Percentiles rank a stretch among this genome's conserved stretches.
These are phyloP conservation scores for Corbicula japonica DNA, from an alignment of 2,888 invertebrate species.

Conservation along the genomic window DNA sequence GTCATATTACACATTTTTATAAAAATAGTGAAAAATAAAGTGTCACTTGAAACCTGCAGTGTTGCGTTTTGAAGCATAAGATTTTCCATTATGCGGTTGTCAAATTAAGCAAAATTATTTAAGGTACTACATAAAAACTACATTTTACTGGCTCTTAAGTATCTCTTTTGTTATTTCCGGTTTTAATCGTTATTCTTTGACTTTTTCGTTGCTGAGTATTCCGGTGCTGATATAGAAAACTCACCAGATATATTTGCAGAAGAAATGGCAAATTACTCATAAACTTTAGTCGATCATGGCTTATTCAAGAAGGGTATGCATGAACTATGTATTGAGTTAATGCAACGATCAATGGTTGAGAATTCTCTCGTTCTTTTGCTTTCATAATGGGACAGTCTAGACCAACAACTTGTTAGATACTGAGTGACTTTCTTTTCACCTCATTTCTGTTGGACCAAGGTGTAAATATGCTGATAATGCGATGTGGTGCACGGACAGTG, in stretches of 20 bases:
- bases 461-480: no score
- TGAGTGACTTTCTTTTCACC: no score
- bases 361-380: no score
- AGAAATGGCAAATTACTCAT: background rate
- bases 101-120: no score
- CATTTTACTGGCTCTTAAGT: background rate
- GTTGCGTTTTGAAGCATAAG: no score
- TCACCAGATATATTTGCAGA: slow-evolving; percentile 4
- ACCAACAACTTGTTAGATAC: no score
- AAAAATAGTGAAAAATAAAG: background rate
- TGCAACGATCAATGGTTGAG: no score
- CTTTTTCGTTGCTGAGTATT: background rate
- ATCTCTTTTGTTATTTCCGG: slow-evolving; percentile 12
- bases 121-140: background rate
- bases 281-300: slow-evolving; percentile 17
- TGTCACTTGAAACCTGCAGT: slow-evolving; percentile 1
- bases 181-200: slow-evolving; percentile 19
- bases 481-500: no score
- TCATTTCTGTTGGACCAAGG: no score
- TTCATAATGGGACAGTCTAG: no score
- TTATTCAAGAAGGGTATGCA: slow-evolving; percentile 42
- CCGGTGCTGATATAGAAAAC: slow-evolving; percentile 29
- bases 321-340: no score
- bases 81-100: no score
- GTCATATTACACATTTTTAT: background rate